Conservation (phyloP, 2,113 vertebrate genomes). For the Prunella fulvescens region DNA sequence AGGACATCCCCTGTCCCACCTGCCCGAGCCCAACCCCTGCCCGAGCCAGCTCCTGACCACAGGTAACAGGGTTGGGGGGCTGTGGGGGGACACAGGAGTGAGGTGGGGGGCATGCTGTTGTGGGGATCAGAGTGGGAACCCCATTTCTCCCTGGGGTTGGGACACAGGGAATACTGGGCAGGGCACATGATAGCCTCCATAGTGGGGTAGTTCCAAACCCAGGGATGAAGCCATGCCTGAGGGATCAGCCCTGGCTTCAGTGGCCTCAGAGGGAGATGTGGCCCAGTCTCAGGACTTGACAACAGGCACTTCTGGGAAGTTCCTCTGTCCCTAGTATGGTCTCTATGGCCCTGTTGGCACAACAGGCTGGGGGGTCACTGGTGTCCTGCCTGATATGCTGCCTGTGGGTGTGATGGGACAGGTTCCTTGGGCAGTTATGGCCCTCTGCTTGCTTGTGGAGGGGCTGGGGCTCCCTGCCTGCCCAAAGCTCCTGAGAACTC, state of each 20-base stretch:
- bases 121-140: too few species aligned
- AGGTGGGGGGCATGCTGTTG: background rate
- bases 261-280: background rate
- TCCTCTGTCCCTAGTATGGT: background rate
- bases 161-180: background rate
- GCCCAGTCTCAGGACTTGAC: background rate
- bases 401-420: background rate
- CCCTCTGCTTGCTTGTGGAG: background rate
- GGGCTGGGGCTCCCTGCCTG: background rate
- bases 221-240: background rate
- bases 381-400: background rate
- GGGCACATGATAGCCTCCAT: fast-evolving
- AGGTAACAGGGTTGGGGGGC: background rate
- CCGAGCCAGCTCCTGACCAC: conserved; percentile 82
- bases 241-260: background rate
- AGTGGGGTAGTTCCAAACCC: fast-evolving
- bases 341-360: background rate
- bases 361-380: background rate
- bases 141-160: background rate
- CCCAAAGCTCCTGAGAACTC: background rate
- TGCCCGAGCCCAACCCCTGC: conserved; percentile 65
- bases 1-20: background rate
- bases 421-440: background rate
- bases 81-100: background rate
- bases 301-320: fast-evolving